Conservation (phyloP, 1,140 invertebrate species). For the Heliconius hermathena region DNA sequence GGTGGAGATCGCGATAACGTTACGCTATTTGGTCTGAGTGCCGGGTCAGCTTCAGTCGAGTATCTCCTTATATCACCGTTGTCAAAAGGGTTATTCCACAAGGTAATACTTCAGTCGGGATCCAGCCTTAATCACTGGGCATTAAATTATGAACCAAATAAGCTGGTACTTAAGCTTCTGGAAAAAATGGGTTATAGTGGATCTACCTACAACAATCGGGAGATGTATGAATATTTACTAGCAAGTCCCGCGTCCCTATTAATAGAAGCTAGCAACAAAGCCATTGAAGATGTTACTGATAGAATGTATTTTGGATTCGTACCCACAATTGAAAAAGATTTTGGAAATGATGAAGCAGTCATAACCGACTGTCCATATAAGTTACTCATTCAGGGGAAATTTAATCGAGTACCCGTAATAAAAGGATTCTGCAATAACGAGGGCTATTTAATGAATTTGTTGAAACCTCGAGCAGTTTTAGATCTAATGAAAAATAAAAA, state of each 20-base stretch:
- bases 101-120: conserved; percentile 56
- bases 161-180: conserved; percentile 35
- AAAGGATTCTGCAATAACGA: conserved; percentile 79
- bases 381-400: conserved; percentile 77
- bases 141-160: conserved; percentile 45
- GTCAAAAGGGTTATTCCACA: conserved; percentile 53
- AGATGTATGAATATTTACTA: conserved; percentile 45
- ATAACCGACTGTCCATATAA: conserved; percentile 80
- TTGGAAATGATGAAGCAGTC: conserved; percentile 71
- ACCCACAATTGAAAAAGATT: conserved; percentile 67
- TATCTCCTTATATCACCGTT: conserved; percentile 64
- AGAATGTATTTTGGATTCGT: conserved; percentile 55
- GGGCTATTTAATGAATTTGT: conserved; percentile 51
- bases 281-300: conserved; percentile 26
- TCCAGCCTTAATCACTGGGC: conserved; percentile 59
- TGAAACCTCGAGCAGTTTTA: conserved; percentile 37
- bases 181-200: conserved; percentile 43
- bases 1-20: conserved; percentile 68
- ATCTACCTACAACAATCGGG: conserved; percentile 33
- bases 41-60: conserved; percentile 72
- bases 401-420: conserved; percentile 74
- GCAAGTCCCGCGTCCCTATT: conserved; percentile 30
- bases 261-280: conserved; percentile 31
- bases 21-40: conserved; percentile 79
- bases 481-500: conserved; percentile 47